Conservation (phyloP, 2,797 vertebrate genomes). For the Sciaenops ocellatus region DNA sequence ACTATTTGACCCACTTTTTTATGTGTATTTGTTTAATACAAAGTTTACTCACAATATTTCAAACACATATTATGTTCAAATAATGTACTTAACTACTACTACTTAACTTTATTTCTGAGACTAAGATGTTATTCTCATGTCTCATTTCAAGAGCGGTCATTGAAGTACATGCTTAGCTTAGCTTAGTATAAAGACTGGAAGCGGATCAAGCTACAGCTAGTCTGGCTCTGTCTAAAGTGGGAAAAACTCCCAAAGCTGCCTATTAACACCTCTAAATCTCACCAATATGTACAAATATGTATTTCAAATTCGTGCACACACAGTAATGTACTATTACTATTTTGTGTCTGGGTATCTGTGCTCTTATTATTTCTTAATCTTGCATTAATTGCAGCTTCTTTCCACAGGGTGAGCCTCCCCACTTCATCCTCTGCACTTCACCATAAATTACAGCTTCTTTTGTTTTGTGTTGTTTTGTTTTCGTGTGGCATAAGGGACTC, state of each 20-base stretch:
- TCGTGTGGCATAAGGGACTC: neutral
- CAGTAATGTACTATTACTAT: neutral
- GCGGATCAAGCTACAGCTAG: too few relatives aligned
- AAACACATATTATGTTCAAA: too few relatives aligned
- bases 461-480: neutral
- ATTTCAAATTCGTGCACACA: neutral
- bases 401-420: neutral
- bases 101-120: neutral
- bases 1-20: constrained; percentile 19
- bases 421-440: neutral
- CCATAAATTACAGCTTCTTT: neutral
- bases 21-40: neutral
- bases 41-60: constrained; percentile 4
- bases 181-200: neutral
- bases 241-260: neutral
- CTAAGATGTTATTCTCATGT: neutral
- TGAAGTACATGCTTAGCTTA: neutral
- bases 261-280: neutral
- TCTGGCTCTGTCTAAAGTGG: neutral
- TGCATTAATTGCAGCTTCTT: neutral
- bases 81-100: too few relatives aligned
- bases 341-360: neutral
- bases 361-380: neutral
- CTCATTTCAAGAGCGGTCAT: too few relatives aligned
- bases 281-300: neutral